A percentile compares a stretch with the other conserved stretches of the same genome.
These are phyloP conservation scores for Neomorphus geoffroyi DNA, from an alignment of 2,797 vertebrate genomes.

Conservation along the genomic window DNA sequence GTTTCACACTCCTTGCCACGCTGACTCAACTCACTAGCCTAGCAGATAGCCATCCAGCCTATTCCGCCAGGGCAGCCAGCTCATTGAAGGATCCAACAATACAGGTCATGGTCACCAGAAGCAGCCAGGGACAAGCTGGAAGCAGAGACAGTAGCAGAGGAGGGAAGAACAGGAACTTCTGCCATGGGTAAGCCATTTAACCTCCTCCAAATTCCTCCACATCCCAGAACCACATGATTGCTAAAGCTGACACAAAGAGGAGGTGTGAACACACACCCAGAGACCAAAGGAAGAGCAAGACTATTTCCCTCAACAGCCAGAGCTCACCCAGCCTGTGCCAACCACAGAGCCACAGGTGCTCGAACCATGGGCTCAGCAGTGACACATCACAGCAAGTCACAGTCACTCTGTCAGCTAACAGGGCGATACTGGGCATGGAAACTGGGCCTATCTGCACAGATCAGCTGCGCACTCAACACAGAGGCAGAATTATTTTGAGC, in stretches of 20 bases:
- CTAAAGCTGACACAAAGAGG: neutral
- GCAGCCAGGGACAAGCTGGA: neutral
- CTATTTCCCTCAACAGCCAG: neutral
- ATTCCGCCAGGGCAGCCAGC: neutral
- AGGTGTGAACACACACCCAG: neutral
- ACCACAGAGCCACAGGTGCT: neutral
- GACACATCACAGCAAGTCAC: neutral
- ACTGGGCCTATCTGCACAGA: neutral
- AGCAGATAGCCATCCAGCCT: neutral
- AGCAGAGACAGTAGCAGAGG: neutral
- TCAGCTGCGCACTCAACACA: neutral
- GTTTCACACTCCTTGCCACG: neutral
- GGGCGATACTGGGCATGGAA: neutral
- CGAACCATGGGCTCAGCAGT: neutral
- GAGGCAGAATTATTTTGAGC: neutral
- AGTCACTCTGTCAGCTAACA: neutral
- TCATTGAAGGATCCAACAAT: neutral
- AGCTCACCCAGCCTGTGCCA: neutral
- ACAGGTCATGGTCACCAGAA: neutral
- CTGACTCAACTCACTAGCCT: conserved; percentile 5
- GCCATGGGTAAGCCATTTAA: conserved; percentile 4
- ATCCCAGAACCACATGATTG: neutral
- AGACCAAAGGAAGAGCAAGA: neutral
- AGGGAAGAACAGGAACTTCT: conserved; percentile 38
- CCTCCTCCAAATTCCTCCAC: conserved; percentile 26